Evolutionary conservation across 2,888 invertebrate genomes (phyloP).

Genomic region (Liopterus haemorrhoidalis): DNA sequence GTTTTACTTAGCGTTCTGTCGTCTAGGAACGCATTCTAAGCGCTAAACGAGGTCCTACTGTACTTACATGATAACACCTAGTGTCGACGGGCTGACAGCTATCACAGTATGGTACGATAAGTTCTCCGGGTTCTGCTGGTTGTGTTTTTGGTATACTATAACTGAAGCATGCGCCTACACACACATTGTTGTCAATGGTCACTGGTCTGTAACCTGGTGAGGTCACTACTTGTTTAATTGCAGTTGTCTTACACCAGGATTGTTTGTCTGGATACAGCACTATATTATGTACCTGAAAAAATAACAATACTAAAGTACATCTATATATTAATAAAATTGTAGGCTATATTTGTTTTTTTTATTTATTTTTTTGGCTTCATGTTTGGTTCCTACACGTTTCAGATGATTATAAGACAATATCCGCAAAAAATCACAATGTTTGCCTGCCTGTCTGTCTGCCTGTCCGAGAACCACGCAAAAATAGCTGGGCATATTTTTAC

Average conservation of each 20-base stretch:
- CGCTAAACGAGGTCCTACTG: too few relatives aligned
- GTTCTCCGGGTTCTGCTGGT: slow-evolving; percentile 61
- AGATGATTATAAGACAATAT: neutral
- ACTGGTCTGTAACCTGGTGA: slow-evolving; percentile 58
- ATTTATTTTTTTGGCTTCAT: too few relatives aligned
- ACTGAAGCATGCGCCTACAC: slow-evolving; percentile 66
- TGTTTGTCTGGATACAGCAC: slow-evolving; percentile 63
- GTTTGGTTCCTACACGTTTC: neutral
- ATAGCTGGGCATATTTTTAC: too few relatives aligned
- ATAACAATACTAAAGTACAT: slow-evolving; percentile 4
- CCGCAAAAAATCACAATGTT: neutral
- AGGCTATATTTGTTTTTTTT: too few relatives aligned
- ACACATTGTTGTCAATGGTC: slow-evolving; percentile 64
- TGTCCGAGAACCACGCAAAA: too few relatives aligned
- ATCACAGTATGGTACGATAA: slow-evolving; percentile 61
- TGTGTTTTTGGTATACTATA: slow-evolving; percentile 63
- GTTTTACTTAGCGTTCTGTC: too few relatives aligned
- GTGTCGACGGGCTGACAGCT: slow-evolving; percentile 61
- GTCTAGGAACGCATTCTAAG: too few relatives aligned
- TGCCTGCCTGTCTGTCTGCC: too few relatives aligned
- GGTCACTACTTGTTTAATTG: slow-evolving; percentile 63
- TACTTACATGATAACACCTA: slow-evolving; percentile 58
- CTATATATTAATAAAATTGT: too few relatives aligned
- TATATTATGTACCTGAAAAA: slow-evolving; percentile 59
- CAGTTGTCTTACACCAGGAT: slow-evolving; percentile 64